Evolutionary conservation across 2,113 vertebrate species (phyloP).

Genomic region (Myotis lucifugus): DNA sequence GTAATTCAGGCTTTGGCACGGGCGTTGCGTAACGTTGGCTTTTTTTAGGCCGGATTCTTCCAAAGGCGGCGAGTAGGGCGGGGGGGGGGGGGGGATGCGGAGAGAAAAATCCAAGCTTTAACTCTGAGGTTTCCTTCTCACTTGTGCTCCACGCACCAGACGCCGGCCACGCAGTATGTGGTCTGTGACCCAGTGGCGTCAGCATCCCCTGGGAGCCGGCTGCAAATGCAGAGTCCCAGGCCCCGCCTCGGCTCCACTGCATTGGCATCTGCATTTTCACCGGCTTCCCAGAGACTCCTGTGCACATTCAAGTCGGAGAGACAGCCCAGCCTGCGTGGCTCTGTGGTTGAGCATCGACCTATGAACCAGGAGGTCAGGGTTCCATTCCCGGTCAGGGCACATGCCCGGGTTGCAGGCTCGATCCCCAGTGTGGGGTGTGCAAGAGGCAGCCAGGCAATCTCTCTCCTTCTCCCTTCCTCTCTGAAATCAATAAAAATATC

Average conservation of each 20-base stretch:
- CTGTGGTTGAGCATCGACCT: too few species aligned
- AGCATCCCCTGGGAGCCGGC: background rate
- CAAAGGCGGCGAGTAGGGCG: background rate
- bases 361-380: too few species aligned
- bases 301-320: background rate
- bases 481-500: too few species aligned
- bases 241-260: background rate
- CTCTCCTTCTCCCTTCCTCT: too few species aligned
- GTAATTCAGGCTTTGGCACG: slow-evolving; percentile 63
- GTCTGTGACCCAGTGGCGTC: background rate
- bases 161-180: fast-evolving
- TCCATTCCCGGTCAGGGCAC: too few species aligned
- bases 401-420: too few species aligned
- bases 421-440: too few species aligned
- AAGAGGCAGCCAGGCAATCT: too few species aligned
- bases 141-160: too few species aligned
- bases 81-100: background rate
- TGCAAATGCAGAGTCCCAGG: background rate
- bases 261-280: background rate
- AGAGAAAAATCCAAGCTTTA: background rate
- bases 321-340: too few species aligned
- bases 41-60: slow-evolving; percentile 51
- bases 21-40: slow-evolving; percentile 39
- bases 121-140: background rate
- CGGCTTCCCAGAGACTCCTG: background rate